Percentiles rank a stretch among this genome's conserved stretches.
phyloP scores from a whole-genome alignment of 1,140 invertebrate species.

The Centruroides vittatus region DNA sequence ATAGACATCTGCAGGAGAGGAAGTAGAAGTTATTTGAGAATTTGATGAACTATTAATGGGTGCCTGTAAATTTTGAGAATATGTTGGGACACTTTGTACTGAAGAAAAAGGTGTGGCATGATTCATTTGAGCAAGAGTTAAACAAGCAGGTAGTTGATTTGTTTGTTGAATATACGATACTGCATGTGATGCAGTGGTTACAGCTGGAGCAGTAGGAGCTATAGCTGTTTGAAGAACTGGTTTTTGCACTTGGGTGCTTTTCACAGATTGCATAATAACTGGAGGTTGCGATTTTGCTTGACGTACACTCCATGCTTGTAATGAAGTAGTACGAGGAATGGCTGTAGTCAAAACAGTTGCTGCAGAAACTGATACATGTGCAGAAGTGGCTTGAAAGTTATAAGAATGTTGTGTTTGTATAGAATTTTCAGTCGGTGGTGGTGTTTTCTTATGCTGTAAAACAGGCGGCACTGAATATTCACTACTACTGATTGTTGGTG shows the following conservation, averaged over 20 bases:
- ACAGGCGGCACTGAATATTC: constrained; percentile 31
- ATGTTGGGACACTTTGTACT: constrained; percentile 24
- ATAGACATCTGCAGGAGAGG: no score
- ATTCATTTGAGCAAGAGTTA: constrained; percentile 75
- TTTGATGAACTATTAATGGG: no score
- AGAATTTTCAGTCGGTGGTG: constrained; percentile 55
- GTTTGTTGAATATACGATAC: no score
- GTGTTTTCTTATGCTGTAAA: constrained; percentile 60
- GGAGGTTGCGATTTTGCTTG: constrained; percentile 49
- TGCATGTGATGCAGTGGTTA: no score
- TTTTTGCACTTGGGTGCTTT: constrained; percentile 72
- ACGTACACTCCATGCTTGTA: constrained; percentile 31
- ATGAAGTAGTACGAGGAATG: constrained; percentile 18
- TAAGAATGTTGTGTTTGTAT: constrained; percentile 42
- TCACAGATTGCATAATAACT: constrained; percentile 91
- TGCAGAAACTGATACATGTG: constrained; percentile 6
- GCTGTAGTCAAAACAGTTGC: constrained; percentile 9
- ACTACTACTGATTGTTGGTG: constrained; percentile 32
- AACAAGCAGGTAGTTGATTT: constrained; percentile 31
- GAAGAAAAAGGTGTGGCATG: constrained; percentile 84
- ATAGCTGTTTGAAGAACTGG: constrained; percentile 85
- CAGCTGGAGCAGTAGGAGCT: constrained; percentile 54
- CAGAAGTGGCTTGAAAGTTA: constrained; percentile 9
- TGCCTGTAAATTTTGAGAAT: no score
- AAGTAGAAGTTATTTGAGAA: no score